Conservation (phyloP, 2,888 invertebrate genomes). For the Octodonta nipae region DNA sequence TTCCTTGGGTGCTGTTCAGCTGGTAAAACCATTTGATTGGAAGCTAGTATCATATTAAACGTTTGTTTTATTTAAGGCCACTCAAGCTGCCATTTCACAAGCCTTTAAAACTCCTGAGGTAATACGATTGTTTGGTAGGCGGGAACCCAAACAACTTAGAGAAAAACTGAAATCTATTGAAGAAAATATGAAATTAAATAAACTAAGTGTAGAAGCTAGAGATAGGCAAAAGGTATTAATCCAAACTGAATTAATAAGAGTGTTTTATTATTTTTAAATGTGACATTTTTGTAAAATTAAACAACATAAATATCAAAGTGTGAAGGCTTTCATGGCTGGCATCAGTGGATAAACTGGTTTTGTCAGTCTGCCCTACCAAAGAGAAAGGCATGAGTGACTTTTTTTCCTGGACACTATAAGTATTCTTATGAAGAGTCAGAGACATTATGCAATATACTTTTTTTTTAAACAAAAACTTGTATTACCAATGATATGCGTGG, state of each 20-base stretch:
- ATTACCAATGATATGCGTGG: too few species aligned
- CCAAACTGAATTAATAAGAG: not conserved
- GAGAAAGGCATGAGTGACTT: too few species aligned
- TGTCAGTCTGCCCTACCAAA: too few species aligned
- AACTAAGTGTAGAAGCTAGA: conserved; percentile 37
- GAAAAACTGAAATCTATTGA: conserved; percentile 45
- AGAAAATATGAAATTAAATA: conserved; percentile 48
- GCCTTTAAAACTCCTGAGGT: conserved; percentile 66
- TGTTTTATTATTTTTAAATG: too few species aligned
- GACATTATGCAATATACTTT: too few species aligned
- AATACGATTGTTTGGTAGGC: conserved; percentile 56
- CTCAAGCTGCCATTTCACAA: conserved; percentile 57
- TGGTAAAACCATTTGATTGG: conserved; percentile 36
- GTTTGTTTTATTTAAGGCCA: conserved; percentile 40
- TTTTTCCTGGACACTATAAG: too few species aligned
- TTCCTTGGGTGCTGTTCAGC: conserved; percentile 49
- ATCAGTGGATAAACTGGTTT: too few species aligned
- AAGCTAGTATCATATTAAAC: not conserved
- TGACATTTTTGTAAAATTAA: too few species aligned
- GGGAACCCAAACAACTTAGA: conserved; percentile 51
- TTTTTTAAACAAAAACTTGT: too few species aligned
- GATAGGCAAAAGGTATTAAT: conserved; percentile 39
- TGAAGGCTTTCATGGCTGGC: too few species aligned
- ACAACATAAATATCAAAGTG: too few species aligned
- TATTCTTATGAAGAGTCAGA: too few species aligned